phyloP scores from a whole-genome alignment of 2,113 vertebrate genomes.

The Fulmarus glacialis region DNA sequence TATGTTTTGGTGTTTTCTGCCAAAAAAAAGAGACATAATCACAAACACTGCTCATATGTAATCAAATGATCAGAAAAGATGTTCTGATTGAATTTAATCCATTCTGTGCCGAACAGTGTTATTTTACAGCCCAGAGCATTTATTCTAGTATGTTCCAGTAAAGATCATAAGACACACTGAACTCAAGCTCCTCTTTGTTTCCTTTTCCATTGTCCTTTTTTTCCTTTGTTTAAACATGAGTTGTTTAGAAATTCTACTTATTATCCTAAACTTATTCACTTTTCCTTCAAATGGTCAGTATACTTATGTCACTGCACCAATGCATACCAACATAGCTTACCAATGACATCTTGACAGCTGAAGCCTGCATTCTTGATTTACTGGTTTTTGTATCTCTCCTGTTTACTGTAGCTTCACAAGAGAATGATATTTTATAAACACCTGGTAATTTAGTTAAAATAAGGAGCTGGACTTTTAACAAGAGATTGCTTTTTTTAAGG shows the following conservation, averaged over 20 bases:
- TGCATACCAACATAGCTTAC: background rate
- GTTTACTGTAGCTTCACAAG: slow-evolving; percentile 59
- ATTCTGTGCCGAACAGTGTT: background rate
- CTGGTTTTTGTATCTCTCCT: slow-evolving; percentile 7
- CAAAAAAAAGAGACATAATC: background rate
- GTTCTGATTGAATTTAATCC: background rate
- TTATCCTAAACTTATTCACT: background rate
- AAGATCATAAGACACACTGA: background rate
- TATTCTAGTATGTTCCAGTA: background rate
- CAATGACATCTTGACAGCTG: background rate
- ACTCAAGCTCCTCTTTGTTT: background rate
- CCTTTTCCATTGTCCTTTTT: background rate
- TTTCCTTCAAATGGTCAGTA: background rate
- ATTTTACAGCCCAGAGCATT: background rate
- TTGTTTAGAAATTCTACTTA: background rate
- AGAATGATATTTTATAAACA: slow-evolving; percentile 71
- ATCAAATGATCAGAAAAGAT: background rate
- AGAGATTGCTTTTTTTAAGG: slow-evolving; percentile 21
- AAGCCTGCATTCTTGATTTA: background rate
- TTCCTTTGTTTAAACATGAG: background rate
- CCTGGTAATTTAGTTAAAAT: slow-evolving; percentile 71
- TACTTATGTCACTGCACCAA: background rate
- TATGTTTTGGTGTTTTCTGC: background rate
- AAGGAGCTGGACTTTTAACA: slow-evolving; percentile 61
- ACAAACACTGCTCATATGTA: background rate